Base-by-base conservation (phyloP, 2,113 vertebrate genomes). In the Salvelinus namaycush region DNA sequence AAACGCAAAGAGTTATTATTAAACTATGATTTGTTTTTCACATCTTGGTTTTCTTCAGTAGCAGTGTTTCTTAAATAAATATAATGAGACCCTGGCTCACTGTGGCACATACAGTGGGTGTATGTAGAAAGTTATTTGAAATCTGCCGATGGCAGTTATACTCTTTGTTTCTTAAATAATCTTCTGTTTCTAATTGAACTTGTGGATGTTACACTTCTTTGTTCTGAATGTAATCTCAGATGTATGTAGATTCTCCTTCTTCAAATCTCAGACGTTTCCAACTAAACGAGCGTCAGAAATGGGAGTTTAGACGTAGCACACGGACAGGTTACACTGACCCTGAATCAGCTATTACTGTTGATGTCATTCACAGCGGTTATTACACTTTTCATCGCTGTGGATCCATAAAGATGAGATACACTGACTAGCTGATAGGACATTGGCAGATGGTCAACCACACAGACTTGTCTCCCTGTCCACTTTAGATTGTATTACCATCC, bases 1-100 rank as follows among this genome's bases (percentile, higher is more conserved):
- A 87, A 44, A 79, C 89, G 77, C 51, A 78, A 70, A 84, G 57
- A 79, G 70, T 77, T 92, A 90, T 91, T 90, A 92, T 91, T 92
- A 86, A 94, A 91, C 74, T 68, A 72, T 26, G 75, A 84, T 85
- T 91, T 91, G 89, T 88, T 89, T 86, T 87, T 22, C 59, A 49
- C 75, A 78, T 54, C 51, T 54, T 18, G 16, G 73, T 81, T 31
- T 72, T 71, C 34, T 6, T 80, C 73, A 59, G 85, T 78, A 72
- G 72, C 68, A 80, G 80, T 72, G 72, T 65, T 80, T 76, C 72
- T 83, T 91, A 75, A 88, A 88, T 88, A 83, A 84, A 86, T 86
- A 85, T 83, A 69, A 12, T 6, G 71, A 54, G 16, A 74, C 70
- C 73, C 57, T 74, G 11, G 73, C 24, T 18, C 24, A 74, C 48